phyloP scores from a whole-genome alignment of 2,888 invertebrate species.

The Steromphala cineraria region DNA sequence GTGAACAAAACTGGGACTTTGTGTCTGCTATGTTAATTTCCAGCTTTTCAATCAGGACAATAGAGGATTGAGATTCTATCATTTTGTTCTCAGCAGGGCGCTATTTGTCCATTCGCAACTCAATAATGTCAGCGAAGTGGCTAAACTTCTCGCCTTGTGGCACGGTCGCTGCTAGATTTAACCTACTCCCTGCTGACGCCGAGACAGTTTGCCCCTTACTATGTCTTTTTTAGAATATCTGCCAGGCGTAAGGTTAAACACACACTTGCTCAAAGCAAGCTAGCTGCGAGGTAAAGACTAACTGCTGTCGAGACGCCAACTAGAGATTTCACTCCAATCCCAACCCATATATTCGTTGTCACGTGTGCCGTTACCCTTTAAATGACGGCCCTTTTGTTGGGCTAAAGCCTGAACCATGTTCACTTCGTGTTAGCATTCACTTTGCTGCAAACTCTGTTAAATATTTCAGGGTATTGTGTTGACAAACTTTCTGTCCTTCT shows the following conservation, averaged over 20 bases:
- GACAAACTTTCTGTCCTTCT: not conserved
- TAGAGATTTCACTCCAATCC: not conserved
- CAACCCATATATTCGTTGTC: not conserved
- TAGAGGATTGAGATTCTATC: not conserved
- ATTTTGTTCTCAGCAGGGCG: not conserved
- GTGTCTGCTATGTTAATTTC: not conserved
- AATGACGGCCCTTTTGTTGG: not conserved
- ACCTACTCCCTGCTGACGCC: not conserved
- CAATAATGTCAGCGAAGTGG: not conserved
- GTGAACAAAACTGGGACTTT: not conserved
- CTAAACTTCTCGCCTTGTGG: not conserved
- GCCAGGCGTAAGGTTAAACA: not conserved
- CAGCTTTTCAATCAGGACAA: not conserved
- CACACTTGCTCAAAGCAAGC: not conserved
- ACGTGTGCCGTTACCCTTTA: not conserved
- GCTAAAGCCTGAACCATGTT: not conserved
- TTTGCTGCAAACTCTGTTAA: not conserved
- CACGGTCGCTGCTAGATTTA: not conserved
- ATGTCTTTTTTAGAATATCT: no score
- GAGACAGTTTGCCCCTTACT: no score
- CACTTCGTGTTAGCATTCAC: not conserved
- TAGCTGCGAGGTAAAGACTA: not conserved
- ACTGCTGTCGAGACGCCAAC: not conserved
- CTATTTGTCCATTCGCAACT: not conserved
- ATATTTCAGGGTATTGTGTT: conserved; percentile 6